phyloP scores from a whole-genome alignment of 2,113 vertebrate species.

The Gadus chalcogrammus region DNA sequence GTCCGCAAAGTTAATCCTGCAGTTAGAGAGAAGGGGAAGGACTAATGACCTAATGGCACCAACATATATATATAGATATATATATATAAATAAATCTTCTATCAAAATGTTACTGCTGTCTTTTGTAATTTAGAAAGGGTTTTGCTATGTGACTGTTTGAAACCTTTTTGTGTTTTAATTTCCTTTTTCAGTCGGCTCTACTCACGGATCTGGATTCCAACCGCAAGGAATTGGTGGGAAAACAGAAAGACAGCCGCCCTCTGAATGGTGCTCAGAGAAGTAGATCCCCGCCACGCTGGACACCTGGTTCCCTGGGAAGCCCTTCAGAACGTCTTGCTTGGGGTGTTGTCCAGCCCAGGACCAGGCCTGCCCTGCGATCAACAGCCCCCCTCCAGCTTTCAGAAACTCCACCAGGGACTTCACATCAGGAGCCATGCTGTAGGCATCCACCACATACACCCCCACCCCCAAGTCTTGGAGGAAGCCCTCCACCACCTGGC shows the following conservation, averaged over 20 bases:
- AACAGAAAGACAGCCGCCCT: slow-evolving; percentile 68
- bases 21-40: background rate
- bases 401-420: slow-evolving; percentile 76
- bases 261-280: slow-evolving; percentile 72
- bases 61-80: slow-evolving; percentile 62
- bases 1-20: slow-evolving; percentile 67
- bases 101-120: too few relatives aligned
- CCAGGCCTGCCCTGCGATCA: slow-evolving; percentile 85
- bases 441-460: slow-evolving; percentile 79
- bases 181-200: too few relatives aligned
- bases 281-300: slow-evolving; percentile 83
- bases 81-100: background rate
- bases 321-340: slow-evolving; percentile 69
- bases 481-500: slow-evolving; percentile 50
- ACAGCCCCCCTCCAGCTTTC: slow-evolving; percentile 80
- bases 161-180: too few relatives aligned
- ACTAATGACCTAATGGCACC: slow-evolving; percentile 64
- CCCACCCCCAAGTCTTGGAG: slow-evolving; percentile 52
- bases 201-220: too few relatives aligned
- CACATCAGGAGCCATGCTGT: slow-evolving; percentile 47
- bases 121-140: too few relatives aligned
- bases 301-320: slow-evolving; percentile 85
- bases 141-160: too few relatives aligned
- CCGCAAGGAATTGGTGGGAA: slow-evolving; percentile 72
- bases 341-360: slow-evolving; percentile 72